Percentiles rank a stretch among this genome's conserved stretches.
These are phyloP conservation scores for Balanococcus diminutus DNA, from an alignment of 2,888 invertebrate genomes.

Conservation along the genomic window DNA sequence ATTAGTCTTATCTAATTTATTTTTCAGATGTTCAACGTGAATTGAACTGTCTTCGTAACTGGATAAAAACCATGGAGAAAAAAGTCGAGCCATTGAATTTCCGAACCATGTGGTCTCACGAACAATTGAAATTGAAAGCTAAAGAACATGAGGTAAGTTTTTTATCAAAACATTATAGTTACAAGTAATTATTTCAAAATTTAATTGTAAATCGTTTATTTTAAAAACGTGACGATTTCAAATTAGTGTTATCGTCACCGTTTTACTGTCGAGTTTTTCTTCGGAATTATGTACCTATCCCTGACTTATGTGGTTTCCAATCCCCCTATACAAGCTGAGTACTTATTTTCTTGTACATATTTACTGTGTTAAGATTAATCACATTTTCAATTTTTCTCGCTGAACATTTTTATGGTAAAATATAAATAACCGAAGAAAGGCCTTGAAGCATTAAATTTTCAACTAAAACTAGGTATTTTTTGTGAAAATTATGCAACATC, in stretches of 20 bases:
- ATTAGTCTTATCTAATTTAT: background rate
- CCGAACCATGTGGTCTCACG: conserved; percentile 36
- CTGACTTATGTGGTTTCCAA: too few species aligned
- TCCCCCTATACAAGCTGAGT: too few species aligned
- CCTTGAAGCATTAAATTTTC: background rate
- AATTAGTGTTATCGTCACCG: too few species aligned
- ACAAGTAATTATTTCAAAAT: too few species aligned
- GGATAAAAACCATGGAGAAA: conserved; percentile 51
- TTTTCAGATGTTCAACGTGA: conserved; percentile 48
- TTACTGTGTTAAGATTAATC: background rate
- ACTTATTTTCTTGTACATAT: background rate
- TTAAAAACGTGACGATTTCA: background rate
- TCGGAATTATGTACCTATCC: too few species aligned
- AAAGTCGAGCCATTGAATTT: conserved; percentile 52
- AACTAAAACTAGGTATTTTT: background rate
- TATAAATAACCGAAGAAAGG: too few species aligned
- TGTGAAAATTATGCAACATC: background rate
- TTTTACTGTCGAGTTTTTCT: background rate
- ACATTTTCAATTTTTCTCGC: background rate
- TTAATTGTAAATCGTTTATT: too few species aligned
- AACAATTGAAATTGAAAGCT: conserved; percentile 49
- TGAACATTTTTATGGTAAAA: too few species aligned
- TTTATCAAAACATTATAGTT: background rate
- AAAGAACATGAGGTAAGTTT: conserved; percentile 54
- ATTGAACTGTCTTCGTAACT: conserved; percentile 45